These are phyloP conservation scores for Mythimna lalbum DNA, from an alignment of 2,888 invertebrate species.

Conservation along the genomic window DNA sequence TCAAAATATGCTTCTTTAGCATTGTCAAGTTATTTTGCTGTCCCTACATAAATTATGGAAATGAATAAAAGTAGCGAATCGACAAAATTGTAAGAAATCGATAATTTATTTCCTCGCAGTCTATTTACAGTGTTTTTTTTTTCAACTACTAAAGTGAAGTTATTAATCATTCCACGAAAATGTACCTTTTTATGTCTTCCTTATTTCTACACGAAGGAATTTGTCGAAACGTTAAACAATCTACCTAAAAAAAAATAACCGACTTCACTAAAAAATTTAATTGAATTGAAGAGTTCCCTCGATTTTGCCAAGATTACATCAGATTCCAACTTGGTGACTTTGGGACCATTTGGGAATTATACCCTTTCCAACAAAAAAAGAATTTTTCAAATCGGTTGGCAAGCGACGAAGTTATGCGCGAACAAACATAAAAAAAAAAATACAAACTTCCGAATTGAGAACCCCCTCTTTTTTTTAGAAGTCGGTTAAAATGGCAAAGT, in stretches of 20 bases:
- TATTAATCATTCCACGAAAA: conserved; percentile 17
- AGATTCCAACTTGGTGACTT: no score
- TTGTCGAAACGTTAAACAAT: background rate
- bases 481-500: no score
- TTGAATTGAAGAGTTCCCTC: no score
- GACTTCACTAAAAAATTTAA: no score
- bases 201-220: conserved; percentile 12
- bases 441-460: no score
- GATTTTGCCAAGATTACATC: no score
- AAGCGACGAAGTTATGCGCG: no score
- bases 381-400: no score
- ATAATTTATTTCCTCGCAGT: conserved; percentile 24
- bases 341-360: no score
- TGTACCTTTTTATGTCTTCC: conserved; percentile 16
- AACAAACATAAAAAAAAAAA: no score
- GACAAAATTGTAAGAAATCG: background rate
- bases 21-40: conserved; percentile 8
- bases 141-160: background rate
- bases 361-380: no score
- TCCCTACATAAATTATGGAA: conserved; percentile 1
- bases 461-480: no score
- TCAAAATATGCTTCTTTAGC: background rate
- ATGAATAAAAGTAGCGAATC: conserved; percentile 7
- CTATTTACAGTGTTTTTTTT: conserved; percentile 8
- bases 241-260: background rate